Percentiles rank a stretch among this genome's conserved stretches.
Evolutionary conservation across 2,113 vertebrate genomes (phyloP).

Genomic region (Geothlypis trichas): DNA sequence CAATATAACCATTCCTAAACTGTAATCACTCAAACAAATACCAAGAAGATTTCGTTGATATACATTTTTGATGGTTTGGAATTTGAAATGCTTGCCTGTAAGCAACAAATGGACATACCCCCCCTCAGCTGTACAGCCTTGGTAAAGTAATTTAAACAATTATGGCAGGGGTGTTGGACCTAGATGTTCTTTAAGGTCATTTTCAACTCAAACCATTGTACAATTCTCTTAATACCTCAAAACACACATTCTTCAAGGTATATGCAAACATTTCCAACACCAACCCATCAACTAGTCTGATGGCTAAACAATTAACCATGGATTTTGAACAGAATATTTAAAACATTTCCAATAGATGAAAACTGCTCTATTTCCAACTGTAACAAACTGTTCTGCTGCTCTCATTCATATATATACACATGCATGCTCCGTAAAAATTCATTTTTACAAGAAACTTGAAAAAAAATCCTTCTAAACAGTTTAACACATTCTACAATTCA

Average conservation of each 20-base stretch:
- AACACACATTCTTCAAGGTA: background rate
- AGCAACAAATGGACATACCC: background rate
- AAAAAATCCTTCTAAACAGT: background rate
- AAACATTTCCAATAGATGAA: background rate
- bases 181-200: background rate
- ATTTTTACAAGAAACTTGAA: background rate
- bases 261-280: background rate
- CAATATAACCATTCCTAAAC: background rate
- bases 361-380: background rate
- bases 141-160: background rate
- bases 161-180: background rate
- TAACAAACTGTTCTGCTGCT: background rate
- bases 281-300: background rate
- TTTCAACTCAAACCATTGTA: background rate
- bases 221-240: background rate
- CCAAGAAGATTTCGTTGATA: background rate
- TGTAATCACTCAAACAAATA: background rate
- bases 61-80: background rate
- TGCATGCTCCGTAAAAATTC: background rate
- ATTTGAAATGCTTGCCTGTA: background rate
- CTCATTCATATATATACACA: background rate
- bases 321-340: background rate
- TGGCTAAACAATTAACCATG: background rate
- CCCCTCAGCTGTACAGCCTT: background rate
- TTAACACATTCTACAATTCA: background rate